Conservation (phyloP, 1,140 invertebrate species). For the Euura saliciscinereae region DNA sequence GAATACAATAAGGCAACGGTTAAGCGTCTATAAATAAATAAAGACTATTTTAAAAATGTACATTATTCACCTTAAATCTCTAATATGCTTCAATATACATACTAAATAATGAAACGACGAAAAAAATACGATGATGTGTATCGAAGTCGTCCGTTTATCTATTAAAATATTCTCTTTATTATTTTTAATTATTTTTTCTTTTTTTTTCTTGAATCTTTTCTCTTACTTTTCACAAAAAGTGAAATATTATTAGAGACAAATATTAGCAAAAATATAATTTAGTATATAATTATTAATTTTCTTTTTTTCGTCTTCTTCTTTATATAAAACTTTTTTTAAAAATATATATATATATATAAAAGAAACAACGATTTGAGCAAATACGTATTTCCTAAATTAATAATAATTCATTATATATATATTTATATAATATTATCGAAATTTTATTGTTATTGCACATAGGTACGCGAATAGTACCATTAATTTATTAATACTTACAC, state of each 20-base stretch:
- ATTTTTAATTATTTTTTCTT: background rate
- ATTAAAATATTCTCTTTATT: background rate
- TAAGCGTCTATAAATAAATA: slow-evolving; percentile 50
- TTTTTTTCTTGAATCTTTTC: background rate
- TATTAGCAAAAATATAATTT: slow-evolving; percentile 56
- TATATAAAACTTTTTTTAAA: slow-evolving; percentile 56
- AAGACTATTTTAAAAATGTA: slow-evolving; percentile 43
- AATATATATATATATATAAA: slow-evolving; percentile 46
- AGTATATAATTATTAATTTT: slow-evolving; percentile 44
- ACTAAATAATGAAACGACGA: background rate
- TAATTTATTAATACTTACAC: background rate
- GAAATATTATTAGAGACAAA: slow-evolving; percentile 27
- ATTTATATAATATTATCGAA: slow-evolving; percentile 36
- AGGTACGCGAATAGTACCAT: slow-evolving; percentile 28
- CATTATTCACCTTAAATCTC: slow-evolving; percentile 24
- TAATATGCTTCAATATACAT: background rate
- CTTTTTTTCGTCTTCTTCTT: slow-evolving; percentile 49
- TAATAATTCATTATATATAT: background rate
- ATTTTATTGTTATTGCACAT: slow-evolving; percentile 54
- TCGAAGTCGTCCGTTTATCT: background rate
- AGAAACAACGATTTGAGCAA: slow-evolving; percentile 59
- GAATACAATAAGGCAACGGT: slow-evolving; percentile 50
- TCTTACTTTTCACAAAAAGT: slow-evolving; percentile 7
- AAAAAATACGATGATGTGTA: background rate
- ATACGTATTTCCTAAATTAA: slow-evolving; percentile 34